Base-by-base conservation (phyloP, 2,113 vertebrate species). In the Blennius ocellaris region DNA sequence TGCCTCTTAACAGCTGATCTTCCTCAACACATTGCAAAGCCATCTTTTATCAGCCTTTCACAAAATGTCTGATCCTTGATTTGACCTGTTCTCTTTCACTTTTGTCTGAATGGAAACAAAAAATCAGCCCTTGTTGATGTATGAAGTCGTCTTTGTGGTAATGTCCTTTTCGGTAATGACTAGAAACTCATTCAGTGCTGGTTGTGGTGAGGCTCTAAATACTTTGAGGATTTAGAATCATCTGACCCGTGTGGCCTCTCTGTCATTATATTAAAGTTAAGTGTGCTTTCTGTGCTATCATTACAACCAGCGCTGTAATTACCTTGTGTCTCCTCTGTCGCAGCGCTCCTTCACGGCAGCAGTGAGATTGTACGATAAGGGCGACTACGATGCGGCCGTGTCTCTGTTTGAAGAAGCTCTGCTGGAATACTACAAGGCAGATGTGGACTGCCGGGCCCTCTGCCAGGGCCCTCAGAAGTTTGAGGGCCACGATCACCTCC, bases 401-500 rank as follows among this genome's bases (percentile, higher is more conserved):
- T 66, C 65, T 1, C 65, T 94, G 43, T 92, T 99, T n/a, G 97
- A 99, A 81, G 91, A 93, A 3, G 97, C 97, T 0, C 73, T 99
- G 87, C 60, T 72, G 53, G 94, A 95, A 9, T 99, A 99, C 84
- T 96, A 92, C 53, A 87, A 60, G 0, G 97, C 96, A 1, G 97
- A 99, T 16, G 69, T 70, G 45, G 96, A 95, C 39, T 99, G 98
- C 70, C 93, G 96, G 53, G 83, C 92, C 15, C 81, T 97, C 53
- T 99, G 97, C 0, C 96, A 97, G 52, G 96, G 95, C 0, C 95
- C 96, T 0, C 96, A 97, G 89, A 92, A 85, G 8, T 97, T 97
- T 79, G 95, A 95, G 73, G 96, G 94, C 17, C 92, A 97, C 0
- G 94, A 95, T 45, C 92, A 96, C 59, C 77, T 97, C 76, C 86